These are phyloP conservation scores for Elysia crispata DNA, from an alignment of 2,888 invertebrate species.

Conservation along the genomic window DNA sequence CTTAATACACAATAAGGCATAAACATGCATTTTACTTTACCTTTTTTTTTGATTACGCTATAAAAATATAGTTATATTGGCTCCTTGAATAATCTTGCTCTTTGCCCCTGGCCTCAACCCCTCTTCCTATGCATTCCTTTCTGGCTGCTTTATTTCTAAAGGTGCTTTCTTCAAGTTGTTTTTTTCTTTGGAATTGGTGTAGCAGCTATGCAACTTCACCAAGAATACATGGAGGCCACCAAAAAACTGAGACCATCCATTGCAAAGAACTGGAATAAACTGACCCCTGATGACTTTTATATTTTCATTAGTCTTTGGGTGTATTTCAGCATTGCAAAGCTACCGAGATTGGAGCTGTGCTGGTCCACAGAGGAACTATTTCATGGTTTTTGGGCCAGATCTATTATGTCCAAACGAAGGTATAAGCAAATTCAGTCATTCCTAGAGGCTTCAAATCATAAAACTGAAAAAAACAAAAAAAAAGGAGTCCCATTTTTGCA, in stretches of 20 bases:
- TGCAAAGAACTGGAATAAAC: not conserved
- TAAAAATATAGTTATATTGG: too few species aligned
- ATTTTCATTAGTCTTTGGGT: not conserved
- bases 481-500: too few species aligned
- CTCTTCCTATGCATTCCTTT: not conserved
- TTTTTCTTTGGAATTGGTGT: not conserved
- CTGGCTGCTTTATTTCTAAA: not conserved
- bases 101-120: too few species aligned
- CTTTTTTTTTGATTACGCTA: too few species aligned
- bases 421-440: too few species aligned
- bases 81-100: too few species aligned
- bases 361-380: constrained; percentile 9
- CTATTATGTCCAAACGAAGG: too few species aligned
- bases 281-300: not conserved
- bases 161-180: not conserved
- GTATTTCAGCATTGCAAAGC: not conserved
- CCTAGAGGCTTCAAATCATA: too few species aligned
- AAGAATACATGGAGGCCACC: not conserved
- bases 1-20: too few species aligned
- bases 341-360: not conserved
- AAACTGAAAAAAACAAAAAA: too few species aligned
- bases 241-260: not conserved
- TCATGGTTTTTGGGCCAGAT: constrained; percentile 3
- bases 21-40: too few species aligned
- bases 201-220: not conserved